Base-by-base conservation (phyloP, 2,888 invertebrate species). In the Torymus tubicola region DNA sequence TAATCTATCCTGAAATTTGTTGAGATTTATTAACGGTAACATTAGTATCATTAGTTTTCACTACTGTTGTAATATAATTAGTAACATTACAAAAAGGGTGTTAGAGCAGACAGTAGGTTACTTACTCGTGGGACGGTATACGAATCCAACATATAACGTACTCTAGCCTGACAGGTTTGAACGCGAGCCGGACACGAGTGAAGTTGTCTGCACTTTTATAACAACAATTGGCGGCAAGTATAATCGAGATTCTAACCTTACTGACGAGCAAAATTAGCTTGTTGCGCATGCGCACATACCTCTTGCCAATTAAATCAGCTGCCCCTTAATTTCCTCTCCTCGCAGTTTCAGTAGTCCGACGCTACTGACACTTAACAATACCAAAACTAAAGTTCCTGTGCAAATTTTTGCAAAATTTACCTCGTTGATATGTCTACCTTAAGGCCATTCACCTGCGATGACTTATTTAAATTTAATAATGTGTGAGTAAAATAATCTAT, bases 381-480 rank as follows among this genome's bases (percentile, higher is more conserved):
- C 82, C 82, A 82, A 82, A 82, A 82, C 72, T 81, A 78, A 78
- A 82, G 78, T 80, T 82, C 78, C 82, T 81, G 21, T 53, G 72
- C 72, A 82, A 82, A 80, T 52, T 75, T 70, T 81, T 80, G 80
- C 72, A 78, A 78, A 18, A 50, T 18, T 65, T 82, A 82, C 78
- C 68, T 80, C 71, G 1, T 73, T 16, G 42, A 75, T 58, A 98
- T 99, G 98, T 97, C 98, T 5, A 97, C 97, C 8, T 93, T 98
- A 86, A 92, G 98, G 83, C 97, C 97, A 14, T 98, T 99, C 91
- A 96, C 95, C 0, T 98, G 98, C 89, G 95, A 97, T 90, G 99
- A 99, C 92, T 94, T 99, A 93, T 95, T 98, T 88, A 96, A 95
- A 92, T 98, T 98, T 90, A 98, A 98, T 90, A 97, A 96, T 89